phyloP scores from a whole-genome alignment of 2,888 invertebrate genomes.

The Hyles lineata region DNA sequence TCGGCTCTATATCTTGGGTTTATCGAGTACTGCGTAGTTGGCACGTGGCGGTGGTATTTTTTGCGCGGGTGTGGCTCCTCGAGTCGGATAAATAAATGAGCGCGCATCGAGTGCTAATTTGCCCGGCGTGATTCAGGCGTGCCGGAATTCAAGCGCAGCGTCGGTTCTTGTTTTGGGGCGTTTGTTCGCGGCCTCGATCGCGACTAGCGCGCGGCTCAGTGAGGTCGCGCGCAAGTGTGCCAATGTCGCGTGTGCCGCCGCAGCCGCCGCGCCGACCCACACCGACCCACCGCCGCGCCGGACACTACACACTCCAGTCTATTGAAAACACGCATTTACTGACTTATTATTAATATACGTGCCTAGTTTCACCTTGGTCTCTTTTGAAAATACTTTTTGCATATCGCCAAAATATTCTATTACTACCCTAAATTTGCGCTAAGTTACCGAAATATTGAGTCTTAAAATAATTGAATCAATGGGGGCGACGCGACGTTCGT shows the following conservation, averaged over 20 bases:
- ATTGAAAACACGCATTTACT: conserved; percentile 40
- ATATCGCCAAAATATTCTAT: conserved; percentile 31
- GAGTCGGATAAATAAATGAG: conserved; percentile 54
- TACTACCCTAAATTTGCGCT: not conserved
- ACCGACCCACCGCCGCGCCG: conserved; percentile 59
- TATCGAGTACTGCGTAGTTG: conserved; percentile 62
- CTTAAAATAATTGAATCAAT: conserved; percentile 73
- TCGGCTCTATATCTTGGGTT: conserved; percentile 44
- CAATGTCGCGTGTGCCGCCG: conserved; percentile 74
- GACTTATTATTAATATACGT: conserved; percentile 34
- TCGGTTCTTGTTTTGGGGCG: conserved; percentile 76
- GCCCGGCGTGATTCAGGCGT: conserved; percentile 75
- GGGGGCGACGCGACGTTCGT: conserved; percentile 72
- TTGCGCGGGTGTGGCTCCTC: conserved; percentile 62
- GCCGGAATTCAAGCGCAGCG: conserved; percentile 73
- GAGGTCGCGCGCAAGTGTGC: conserved; percentile 82
- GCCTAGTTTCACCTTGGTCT: conserved; percentile 25
- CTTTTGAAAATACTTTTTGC: conserved; percentile 34
- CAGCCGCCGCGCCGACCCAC: conserved; percentile 58
- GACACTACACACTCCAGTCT: conserved; percentile 69
- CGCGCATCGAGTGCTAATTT: conserved; percentile 64
- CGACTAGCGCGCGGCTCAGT: conserved; percentile 61
- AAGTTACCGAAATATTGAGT: conserved; percentile 40
- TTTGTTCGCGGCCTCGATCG: conserved; percentile 78
- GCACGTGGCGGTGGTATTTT: conserved; percentile 58